Percentiles rank a stretch among this genome's conserved stretches.
phyloP scores from a whole-genome alignment of 2,797 vertebrate species.

The Pantherophis alleghaniensis region DNA sequence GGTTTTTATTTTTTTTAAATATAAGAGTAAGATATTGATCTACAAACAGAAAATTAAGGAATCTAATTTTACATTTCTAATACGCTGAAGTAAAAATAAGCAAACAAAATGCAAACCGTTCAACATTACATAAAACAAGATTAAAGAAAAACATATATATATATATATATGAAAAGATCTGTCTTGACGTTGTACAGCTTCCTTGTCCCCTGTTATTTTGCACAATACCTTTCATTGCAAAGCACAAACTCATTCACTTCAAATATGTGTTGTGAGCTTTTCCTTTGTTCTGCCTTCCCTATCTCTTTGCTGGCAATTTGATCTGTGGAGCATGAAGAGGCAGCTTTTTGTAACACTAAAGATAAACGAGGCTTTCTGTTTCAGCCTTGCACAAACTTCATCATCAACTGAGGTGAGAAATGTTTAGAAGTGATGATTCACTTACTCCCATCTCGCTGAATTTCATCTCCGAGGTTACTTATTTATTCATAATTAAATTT shows the following conservation, averaged over 20 bases:
- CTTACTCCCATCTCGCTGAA: not conserved
- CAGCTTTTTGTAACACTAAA: constrained; percentile 39
- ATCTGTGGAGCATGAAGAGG: constrained; percentile 52
- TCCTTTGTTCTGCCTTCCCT: constrained; percentile 63
- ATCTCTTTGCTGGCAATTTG: constrained; percentile 51
- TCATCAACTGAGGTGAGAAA: constrained; percentile 22
- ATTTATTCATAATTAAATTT: not conserved
- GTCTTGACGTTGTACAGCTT: constrained; percentile 33
- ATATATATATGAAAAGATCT: not conserved
- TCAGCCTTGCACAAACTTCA: constrained; percentile 17
- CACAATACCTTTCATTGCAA: constrained; percentile 22
- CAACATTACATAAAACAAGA: not conserved
- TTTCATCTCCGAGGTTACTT: not conserved
- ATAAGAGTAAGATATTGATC: constrained; percentile 8
- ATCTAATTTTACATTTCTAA: not conserved
- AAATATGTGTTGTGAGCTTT: constrained; percentile 43
- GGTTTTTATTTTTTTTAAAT: not conserved
- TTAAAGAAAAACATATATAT: constrained; percentile 3
- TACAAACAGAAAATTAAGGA: not conserved
- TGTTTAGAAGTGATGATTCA: constrained; percentile 13
- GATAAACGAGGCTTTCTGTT: constrained; percentile 34
- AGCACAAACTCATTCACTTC: constrained; percentile 31
- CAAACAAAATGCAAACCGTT: not conserved
- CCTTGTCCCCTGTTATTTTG: constrained; percentile 31
- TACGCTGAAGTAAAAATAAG: not conserved